Evolutionary conservation across 2,797 vertebrate species (phyloP), one percentile per base, ranked within the genome.

Genomic region (Megalops cyprinoides): DNA sequence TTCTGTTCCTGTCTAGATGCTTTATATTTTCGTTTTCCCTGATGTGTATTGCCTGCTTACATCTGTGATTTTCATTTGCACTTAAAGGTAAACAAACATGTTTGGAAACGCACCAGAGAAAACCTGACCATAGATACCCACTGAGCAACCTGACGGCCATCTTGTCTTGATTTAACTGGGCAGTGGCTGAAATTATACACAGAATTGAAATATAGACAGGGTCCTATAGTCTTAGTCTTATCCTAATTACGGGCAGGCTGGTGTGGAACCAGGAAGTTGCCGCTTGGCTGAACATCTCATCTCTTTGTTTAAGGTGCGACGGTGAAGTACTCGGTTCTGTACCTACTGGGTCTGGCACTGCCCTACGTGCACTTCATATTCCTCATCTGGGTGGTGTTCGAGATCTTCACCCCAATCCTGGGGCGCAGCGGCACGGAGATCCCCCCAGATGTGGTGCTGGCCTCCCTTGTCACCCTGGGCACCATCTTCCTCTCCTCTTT

Each of bases 401-500:
- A 99, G 91, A 98, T 99, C 92, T 98, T 99, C 86, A 96, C 96
- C 0, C 98, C 98, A 80, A 98, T 99, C 82, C 95, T 99, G 91
- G 98, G 98, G 8, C 97, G 98, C 84, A 98, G 97, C 20, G 98
- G 98, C 82, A 97, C 97, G 0, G 97, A 99, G 91, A 97, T 98
- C 53, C 97, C 95, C 5, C 97, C 98, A 0, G 98, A 99, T 78
- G 82, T 97, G 78, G 94, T 98, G 67, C 85, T 99, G 88, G 97
- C 97, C 34, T 89, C 94, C 80, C 90, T 98, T 73, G 90, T 98
- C 82, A 95, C 96, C 71, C 82, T 94, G 78, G 89, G 93, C 79
- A 94, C 95, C n/a, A 87, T 96, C 84, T 92, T 98, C 83, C 92
- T 99, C 55, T 97, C 96, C 65, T 97, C 98, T 6, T 99, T 96